These are phyloP conservation scores for Campoletis raptor DNA, from an alignment of 2,888 invertebrate genomes.

Conservation along the genomic window DNA sequence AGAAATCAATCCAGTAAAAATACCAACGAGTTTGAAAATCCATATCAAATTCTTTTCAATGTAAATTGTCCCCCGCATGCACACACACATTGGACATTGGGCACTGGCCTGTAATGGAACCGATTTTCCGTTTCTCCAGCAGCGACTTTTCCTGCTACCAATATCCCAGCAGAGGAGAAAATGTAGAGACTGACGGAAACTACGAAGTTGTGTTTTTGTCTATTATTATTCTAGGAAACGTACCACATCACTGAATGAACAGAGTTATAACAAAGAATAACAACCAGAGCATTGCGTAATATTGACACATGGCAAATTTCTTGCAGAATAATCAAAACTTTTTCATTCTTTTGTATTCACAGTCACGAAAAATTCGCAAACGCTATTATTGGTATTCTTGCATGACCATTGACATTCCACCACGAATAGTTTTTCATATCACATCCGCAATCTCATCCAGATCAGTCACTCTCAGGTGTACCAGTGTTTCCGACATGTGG, in stretches of 20 bases:
- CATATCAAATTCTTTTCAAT: neutral
- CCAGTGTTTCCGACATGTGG: conserved; percentile 16
- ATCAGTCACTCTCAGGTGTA: conserved; percentile 28
- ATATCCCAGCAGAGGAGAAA: conserved; percentile 10
- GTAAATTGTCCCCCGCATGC: neutral
- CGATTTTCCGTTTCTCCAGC: conserved; percentile 1
- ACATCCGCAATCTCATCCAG: conserved; percentile 2
- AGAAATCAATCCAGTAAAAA: too few relatives aligned
- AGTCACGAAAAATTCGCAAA: neutral
- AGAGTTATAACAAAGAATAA: neutral
- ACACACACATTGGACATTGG: neutral
- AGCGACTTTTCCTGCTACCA: neutral
- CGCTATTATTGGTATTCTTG: neutral
- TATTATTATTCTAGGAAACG: conserved; percentile 24
- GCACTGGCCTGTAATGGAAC: neutral
- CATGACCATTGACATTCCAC: conserved; percentile 14
- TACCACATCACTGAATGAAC: neutral
- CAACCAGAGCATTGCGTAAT: neutral
- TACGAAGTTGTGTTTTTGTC: neutral
- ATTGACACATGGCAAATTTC: conserved; percentile 25
- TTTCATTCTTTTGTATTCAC: conserved; percentile 12
- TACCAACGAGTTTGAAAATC: neutral
- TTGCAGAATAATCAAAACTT: conserved; percentile 13
- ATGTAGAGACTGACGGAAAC: conserved; percentile 21
- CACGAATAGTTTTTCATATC: conserved; percentile 4